Conservation (phyloP, 2,797 vertebrate genomes). For the Telmatherina bonti region DNA sequence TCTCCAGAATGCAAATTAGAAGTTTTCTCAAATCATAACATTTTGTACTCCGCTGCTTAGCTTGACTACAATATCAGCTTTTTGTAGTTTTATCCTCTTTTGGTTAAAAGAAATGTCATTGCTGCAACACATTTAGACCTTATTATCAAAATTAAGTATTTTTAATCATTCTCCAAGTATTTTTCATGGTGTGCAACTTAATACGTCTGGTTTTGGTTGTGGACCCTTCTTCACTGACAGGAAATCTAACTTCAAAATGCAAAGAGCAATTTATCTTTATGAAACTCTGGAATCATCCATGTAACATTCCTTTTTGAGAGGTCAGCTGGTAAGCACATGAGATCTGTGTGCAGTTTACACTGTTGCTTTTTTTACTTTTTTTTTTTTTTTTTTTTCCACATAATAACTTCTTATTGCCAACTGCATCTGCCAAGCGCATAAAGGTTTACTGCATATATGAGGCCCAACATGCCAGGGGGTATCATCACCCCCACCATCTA, state of each 20-base stretch:
- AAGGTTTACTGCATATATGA: neutral
- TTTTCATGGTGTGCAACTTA: too few species aligned
- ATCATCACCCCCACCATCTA: too few species aligned
- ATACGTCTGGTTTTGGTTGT: neutral
- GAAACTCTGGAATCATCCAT: slow-evolving; percentile 1
- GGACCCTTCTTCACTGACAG: neutral
- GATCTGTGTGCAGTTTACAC: neutral
- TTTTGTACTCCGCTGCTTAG: neutral
- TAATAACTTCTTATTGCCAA: neutral
- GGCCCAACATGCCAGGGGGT: too few species aligned
- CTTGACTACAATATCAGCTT: neutral
- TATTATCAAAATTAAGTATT: too few species aligned
- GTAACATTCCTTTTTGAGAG: neutral
- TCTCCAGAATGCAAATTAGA: neutral
- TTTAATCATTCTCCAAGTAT: too few species aligned
- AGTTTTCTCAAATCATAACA: neutral
- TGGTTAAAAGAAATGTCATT: neutral
- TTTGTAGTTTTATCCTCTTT: too few species aligned
- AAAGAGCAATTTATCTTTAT: slow-evolving; percentile 10
- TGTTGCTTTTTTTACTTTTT: slow-evolving; percentile 11
- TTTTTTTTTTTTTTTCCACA: slow-evolving; percentile 10
- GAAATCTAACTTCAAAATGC: slow-evolving; percentile 8
- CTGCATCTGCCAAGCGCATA: neutral
- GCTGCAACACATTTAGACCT: neutral
- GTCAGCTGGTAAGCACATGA: slow-evolving; percentile 34